Evolutionary conservation across 2,888 invertebrate species (phyloP), one percentile per base, ranked within the genome.

Genomic region (Baccha elongata): DNA sequence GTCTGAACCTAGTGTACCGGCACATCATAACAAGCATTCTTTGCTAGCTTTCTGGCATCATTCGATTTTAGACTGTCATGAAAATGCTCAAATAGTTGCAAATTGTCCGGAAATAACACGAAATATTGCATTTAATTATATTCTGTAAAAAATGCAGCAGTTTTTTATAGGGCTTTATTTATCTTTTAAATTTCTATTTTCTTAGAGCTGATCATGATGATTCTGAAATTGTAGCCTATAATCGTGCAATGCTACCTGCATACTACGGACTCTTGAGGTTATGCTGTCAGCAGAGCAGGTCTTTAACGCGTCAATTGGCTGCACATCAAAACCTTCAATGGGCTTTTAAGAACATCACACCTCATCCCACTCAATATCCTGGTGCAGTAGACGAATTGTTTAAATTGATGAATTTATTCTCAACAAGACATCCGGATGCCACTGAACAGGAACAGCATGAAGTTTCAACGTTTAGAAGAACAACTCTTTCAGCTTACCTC

Each of bases 341-440:
- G 98, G 98, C 98, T 23, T 98, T 98, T 91, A 95, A 98, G 88
- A 98, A 98, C 91, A 98, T 98, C 85, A 97, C 97, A 32, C 97
- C 98, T n/a, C 97, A 97, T 91, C 97, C 97, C 5, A 97, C 97
- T 19, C 96, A 98, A 87, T 98, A 98, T 91, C 95, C 96, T 15
- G 94, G 94, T 92, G 98, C 98, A 15, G 97, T 98, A 0, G 98
- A 98, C 86, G 98, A 98, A 89, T 90, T 98, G 84, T 96, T 98
- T 86, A 96, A 97, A 91, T 91, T 98, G 87, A 98, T 98, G 93
- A 95, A 96, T 68, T 92, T 98, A 40, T 94, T 98, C 91, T 96
- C 97, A 1, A 93, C 95, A n/a, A 94, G 96, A 85, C 95, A 96
- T 88, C 93, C 95, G 13, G 96, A 96, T 88, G 93, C 93, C 80